Base-by-base conservation (phyloP, 92 coral and sea anemone species). In the Micromussa lordhowensis region DNA sequence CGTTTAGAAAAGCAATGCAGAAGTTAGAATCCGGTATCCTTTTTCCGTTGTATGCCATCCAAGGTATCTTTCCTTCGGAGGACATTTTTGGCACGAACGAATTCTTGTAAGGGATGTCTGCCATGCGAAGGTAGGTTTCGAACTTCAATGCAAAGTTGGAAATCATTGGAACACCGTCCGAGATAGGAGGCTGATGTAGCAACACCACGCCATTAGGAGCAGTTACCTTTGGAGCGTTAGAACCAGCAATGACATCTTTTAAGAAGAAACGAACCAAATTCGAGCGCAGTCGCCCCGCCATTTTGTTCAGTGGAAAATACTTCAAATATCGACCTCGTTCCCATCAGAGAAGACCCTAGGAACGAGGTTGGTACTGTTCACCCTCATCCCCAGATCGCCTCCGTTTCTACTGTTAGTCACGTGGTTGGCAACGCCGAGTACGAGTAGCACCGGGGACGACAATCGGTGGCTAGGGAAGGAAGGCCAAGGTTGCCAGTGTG, bases 11-110 rank as follows among this genome's bases (percentile, higher is more conserved):
- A 54, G 63, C 84, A 40, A 94, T 92, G 80, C 94, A 91, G 86
- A 94, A 94, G 88, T 92, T 94, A 29, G 96, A 94, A 85, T 94
- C 96, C 34, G 96, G 88, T 17, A 92, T 90, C 44, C 75, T 79
- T 78, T 89, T 89, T 66, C 92, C 83, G 59, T 94, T 89, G 91
- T 94, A 94, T 79, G 82, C 79, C 57, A 94, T 94, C 94, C 93
- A 94, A 12, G 96, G 96, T 14, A 94, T 90, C 63, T 94, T 92
- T 13, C 96, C 94, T 69, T 94, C 91, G 21, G 93, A 81, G 21
- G 96, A 94, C 5, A 82, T 26, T 30, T 85, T 88, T 28, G 68
- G 79, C 32, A 88, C 89, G 55, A 92, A 89, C 35, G 92, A 90
- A 80, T 91, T 92, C 73, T 89, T 64, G 92, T 94, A 92, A 4